Conservation (phyloP, 1,140 invertebrate species). For the Aricia agestis region DNA sequence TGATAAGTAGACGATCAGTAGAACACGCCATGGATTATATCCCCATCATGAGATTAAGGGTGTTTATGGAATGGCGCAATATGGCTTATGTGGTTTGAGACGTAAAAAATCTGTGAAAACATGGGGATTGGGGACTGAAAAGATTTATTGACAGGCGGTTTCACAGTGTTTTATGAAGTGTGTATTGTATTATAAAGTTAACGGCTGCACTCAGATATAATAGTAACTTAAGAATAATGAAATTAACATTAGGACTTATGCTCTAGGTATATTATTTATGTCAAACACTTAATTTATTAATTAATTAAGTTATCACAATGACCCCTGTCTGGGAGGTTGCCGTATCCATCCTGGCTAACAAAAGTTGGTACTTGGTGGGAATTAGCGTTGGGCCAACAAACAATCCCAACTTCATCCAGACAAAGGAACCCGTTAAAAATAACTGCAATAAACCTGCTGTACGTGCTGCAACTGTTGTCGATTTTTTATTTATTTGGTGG, state of each 20-base stretch:
- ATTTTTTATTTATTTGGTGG: slow-evolving; percentile 1
- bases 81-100: background rate
- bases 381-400: too few species aligned
- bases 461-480: background rate
- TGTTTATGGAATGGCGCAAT: background rate
- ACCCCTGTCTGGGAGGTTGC: too few species aligned
- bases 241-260: too few species aligned
- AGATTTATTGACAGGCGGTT: background rate
- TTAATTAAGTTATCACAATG: too few species aligned
- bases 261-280: too few species aligned
- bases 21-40: slow-evolving; percentile 2
- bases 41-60: background rate
- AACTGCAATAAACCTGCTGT: background rate
- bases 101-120: background rate
- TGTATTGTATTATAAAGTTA: too few species aligned
- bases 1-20: background rate
- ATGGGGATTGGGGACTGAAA: background rate
- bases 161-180: too few species aligned
- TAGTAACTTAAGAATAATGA: too few species aligned
- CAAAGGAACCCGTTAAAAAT: background rate
- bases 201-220: too few species aligned
- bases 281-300: too few species aligned
- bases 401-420: background rate
- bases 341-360: too few species aligned
- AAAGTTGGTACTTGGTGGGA: too few species aligned